Base-by-base conservation (phyloP, 2,888 invertebrate species). In the Lepas anatifera region DNA sequence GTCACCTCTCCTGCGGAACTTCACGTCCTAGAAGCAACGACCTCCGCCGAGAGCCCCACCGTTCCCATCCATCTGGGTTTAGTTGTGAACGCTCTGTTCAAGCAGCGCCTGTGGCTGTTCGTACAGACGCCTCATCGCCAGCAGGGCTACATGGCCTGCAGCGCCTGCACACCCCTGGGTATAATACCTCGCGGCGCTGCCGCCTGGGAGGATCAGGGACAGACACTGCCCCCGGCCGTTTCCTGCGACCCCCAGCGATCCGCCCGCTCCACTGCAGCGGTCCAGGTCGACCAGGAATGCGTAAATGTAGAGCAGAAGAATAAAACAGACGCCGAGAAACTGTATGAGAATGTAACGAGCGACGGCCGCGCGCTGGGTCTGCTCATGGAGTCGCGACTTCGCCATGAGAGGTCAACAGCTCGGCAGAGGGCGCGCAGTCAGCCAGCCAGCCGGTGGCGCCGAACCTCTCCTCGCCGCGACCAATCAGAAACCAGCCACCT, bases 61-160 rank as follows among this genome's bases (percentile, higher is more conserved):
- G 58, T 89, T 68, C 83, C 85, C 0, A 79, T 91, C 68, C 89
- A 90, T 0, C 80, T 91, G 72, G 92, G 92, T 8, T 90, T 90
- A 79, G 90, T 92, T 6, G 90, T 92, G 18, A 92, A 92, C 78
- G 91, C 90, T 0, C 88, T 92, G 37, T 92, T 91, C 79, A 90
- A 90, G 79, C 90, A 89, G 77, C 87, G 90, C 76, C 87, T 87
- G 76, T 92, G 92, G 92, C 80, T 92, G 48, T 92, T 90, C 77
- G 90, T 89, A 27, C 90, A 91, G 79, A 92, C 91, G 0, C 90
- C 91, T 3, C 92, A 91, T 75, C 89, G 88, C 0, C 88, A 90
- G 75, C 91, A 91, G 78, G 92, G 92, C 0, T 92, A 91, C 76
- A 87, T 92, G 32, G 84, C 86, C 73, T 90, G 89, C 74, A 84